These are phyloP conservation scores for Hylaea fasciaria DNA, from an alignment of 2,888 invertebrate genomes.

Conservation along the genomic window DNA sequence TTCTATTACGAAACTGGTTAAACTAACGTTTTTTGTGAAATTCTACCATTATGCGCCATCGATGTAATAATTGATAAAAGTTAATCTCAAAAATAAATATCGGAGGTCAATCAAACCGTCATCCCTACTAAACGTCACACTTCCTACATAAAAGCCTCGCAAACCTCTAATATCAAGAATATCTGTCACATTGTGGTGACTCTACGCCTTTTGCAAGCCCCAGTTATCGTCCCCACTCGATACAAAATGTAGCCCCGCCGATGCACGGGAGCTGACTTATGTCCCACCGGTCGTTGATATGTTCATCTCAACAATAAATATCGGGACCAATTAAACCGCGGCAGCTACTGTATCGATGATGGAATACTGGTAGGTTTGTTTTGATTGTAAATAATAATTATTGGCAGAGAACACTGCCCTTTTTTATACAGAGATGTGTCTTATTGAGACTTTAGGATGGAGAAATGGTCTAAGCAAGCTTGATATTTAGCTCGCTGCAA, in stretches of 20 bases:
- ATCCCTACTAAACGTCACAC: background rate
- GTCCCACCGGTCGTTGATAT: constrained; percentile 75
- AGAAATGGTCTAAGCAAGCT: too few species aligned
- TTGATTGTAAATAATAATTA: constrained; percentile 26
- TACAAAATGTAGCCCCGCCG: constrained; percentile 82
- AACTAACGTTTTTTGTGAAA: too few species aligned
- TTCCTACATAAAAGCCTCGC: background rate
- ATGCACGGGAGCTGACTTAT: constrained; percentile 81
- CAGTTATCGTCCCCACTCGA: constrained; percentile 77
- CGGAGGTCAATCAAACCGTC: background rate
- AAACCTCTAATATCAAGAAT: too few species aligned
- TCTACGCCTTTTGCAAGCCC: constrained; percentile 44
- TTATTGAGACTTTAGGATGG: background rate
- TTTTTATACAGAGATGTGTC: background rate
- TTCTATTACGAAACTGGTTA: too few species aligned
- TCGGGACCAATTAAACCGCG: constrained; percentile 77
- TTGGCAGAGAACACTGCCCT: background rate
- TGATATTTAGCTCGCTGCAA: too few species aligned
- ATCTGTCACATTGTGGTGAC: too few species aligned
- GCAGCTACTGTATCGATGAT: constrained; percentile 52
- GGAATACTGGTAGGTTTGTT: constrained; percentile 33
- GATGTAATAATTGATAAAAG: background rate
- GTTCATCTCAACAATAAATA: constrained; percentile 84
- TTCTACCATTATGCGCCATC: too few species aligned
- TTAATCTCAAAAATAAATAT: background rate